Evolutionary conservation across 2,113 vertebrate species (phyloP).

Genomic region (Phylloscopus trochiloides): DNA sequence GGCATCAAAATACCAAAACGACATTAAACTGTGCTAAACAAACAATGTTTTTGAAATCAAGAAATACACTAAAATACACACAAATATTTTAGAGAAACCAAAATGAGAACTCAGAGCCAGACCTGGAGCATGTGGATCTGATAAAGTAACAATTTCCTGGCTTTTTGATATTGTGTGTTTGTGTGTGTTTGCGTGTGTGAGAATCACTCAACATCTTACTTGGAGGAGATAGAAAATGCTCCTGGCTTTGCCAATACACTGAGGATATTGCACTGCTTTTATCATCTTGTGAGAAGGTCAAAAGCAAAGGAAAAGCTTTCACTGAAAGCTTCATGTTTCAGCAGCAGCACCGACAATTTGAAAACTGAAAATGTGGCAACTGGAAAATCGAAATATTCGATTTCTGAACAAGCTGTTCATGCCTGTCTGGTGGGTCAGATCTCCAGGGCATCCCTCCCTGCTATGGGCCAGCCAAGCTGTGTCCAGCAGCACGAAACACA

Average conservation of each 20-base stretch:
- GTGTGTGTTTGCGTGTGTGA: accelerated
- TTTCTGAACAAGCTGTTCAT: not conserved
- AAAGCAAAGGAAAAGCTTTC: not conserved
- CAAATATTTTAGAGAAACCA: not conserved
- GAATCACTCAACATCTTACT: not conserved
- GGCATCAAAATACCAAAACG: not conserved
- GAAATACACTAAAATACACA: not conserved
- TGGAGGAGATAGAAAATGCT: not conserved
- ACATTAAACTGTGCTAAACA: not conserved
- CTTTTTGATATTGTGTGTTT: not conserved
- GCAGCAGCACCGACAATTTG: not conserved
- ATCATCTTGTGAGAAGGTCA: not conserved
- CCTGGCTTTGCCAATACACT: not conserved
- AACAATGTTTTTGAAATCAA: not conserved
- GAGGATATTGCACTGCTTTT: not conserved
- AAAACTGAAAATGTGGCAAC: not conserved
- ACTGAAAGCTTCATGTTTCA: not conserved
- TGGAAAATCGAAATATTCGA: not conserved
- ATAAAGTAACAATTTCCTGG: not conserved
- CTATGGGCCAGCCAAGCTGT: not conserved
- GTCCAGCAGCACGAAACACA: accelerated
- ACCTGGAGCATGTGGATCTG: not conserved
- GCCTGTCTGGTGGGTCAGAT: not conserved
- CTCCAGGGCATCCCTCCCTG: not conserved
- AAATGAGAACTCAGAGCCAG: not conserved